Evolutionary conservation across 53 echinoderm and acorn worm genomes (phyloP).

Genomic region (Paelopatides confundens): DNA sequence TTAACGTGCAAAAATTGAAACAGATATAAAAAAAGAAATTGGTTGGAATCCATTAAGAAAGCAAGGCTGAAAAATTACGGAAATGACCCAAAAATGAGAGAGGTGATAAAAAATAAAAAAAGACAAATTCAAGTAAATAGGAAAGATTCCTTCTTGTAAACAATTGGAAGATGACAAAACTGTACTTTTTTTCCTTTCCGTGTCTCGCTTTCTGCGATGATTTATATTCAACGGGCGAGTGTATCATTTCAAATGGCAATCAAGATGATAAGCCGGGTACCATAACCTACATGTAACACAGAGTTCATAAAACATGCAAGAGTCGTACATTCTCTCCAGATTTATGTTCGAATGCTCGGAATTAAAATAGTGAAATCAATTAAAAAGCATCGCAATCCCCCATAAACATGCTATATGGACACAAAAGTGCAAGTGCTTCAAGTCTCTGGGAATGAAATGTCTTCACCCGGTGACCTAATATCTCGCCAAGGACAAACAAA

Average conservation of each 20-base stretch:
- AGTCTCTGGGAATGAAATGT: background rate
- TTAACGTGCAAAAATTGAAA: no score
- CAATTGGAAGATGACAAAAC: background rate
- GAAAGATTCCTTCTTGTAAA: background rate
- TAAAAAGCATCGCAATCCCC: slow-evolving; percentile 1
- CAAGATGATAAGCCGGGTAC: background rate
- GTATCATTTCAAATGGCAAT: slow-evolving; percentile 1
- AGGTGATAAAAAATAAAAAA: background rate
- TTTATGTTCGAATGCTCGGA: background rate
- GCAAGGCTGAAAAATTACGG: background rate
- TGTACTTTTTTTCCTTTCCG: background rate
- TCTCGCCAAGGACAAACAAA: background rate
- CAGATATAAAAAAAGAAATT: background rate
- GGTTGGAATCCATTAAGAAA: background rate
- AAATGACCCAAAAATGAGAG: background rate
- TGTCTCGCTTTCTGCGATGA: background rate
- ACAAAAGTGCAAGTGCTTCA: background rate
- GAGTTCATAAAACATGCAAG: background rate
- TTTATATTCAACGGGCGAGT: background rate
- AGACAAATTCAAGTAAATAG: background rate
- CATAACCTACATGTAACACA: background rate
- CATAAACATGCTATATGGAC: background rate
- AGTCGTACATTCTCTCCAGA: background rate
- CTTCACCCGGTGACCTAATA: background rate
- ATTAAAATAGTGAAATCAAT: slow-evolving; percentile 1